Evolutionary conservation across 2,113 vertebrate genomes (phyloP), one percentile per base, ranked within the genome.

Genomic region (Hucho hucho): DNA sequence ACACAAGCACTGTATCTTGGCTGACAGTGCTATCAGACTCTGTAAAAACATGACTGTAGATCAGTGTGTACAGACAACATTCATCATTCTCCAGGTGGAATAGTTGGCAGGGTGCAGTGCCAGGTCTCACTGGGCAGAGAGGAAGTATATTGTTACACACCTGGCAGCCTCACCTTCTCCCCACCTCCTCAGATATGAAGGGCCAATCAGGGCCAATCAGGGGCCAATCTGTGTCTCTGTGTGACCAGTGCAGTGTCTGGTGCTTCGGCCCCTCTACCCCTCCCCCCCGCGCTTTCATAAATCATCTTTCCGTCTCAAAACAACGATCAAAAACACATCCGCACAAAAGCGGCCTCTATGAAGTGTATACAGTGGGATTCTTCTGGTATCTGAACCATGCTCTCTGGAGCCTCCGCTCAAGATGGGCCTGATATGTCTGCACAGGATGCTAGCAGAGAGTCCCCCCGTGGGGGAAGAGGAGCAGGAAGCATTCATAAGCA

Each of bases 401-500:
- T 77, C 46, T 22, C 43, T 14, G 29, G 59, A 81, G 71, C 76
- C 71, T 64, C n/a, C 12, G 66, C 64, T 80, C 47, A 78, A 88
- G 79, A 86, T 82, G 79, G 65, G 46, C 69, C 80, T 22, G 79
- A 79, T 80, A 77, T 69, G 80, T 80, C 75, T 83, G 81, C 47
- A 20, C 63, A 24, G 74, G 68, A 75, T 79, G 49, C 75, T 67
- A 58, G 63, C 25, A 64, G 47, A 66, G 65, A 66, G 87, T n/a
- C 53, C 82, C 75, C 59, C 66, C 72, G 73, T 24, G 11, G 78
- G 79, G 73, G 76, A 70, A 67, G 76, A 82, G 43, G 75, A 84
- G 70, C 81, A 88, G 87, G 88, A 89, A 90, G 88, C 87, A 75
- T 84, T 81, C 75, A 86, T 74, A 84, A 90, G 83, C 84, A 83